These are phyloP conservation scores for Ammodytes marinus DNA, from an alignment of 2,113 vertebrate genomes.

Conservation along the genomic window DNA sequence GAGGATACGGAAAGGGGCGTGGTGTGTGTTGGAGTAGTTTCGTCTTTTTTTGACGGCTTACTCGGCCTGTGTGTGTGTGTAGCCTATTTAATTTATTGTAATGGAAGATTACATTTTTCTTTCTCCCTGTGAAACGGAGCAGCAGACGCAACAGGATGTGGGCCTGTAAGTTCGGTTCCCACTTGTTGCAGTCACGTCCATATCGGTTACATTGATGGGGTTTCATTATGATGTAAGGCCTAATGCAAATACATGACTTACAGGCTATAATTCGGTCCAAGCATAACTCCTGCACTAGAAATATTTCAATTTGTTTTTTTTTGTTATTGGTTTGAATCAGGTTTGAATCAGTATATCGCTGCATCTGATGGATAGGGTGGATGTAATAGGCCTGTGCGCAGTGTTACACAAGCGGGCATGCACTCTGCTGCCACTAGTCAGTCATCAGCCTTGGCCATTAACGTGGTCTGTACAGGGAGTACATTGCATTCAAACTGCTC, in stretches of 20 bases:
- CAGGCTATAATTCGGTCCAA: too few relatives aligned
- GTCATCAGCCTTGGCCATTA: neutral
- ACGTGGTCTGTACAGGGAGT: neutral
- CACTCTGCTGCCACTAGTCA: slow-evolving; percentile 11
- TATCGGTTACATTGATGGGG: neutral
- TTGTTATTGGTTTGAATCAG: neutral
- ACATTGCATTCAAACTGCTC: too few relatives aligned
- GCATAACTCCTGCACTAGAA: too few relatives aligned
- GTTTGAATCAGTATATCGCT: neutral
- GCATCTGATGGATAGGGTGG: neutral
- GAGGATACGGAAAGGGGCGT: neutral
- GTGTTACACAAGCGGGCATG: slow-evolving; percentile 28
- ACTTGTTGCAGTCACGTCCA: slow-evolving; percentile 3
- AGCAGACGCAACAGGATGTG: neutral
- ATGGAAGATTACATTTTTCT: neutral
- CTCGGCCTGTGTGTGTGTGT: neutral
- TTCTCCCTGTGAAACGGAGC: neutral
- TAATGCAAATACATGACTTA: too few relatives aligned
- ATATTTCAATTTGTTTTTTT: too few relatives aligned
- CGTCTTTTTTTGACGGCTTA: neutral
- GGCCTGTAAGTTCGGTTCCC: neutral
- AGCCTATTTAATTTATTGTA: neutral
- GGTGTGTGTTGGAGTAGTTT: neutral
- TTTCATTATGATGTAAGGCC: too few relatives aligned
- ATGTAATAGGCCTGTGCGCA: slow-evolving; percentile 25